Base-by-base conservation (phyloP, 2,888 invertebrate genomes). In the Pseudolycoriella hygida region DNA sequence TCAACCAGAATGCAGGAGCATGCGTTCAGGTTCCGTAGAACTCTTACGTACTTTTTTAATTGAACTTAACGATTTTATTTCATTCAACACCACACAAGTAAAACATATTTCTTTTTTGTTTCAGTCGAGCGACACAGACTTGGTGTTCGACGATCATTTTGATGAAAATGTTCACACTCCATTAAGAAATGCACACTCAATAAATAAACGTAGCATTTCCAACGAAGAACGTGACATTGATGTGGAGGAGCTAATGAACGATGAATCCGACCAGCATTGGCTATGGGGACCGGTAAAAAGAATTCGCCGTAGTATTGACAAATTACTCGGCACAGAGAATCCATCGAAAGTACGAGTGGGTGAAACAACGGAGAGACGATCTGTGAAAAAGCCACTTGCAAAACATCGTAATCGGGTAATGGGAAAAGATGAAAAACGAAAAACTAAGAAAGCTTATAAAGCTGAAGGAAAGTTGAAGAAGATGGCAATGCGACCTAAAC, bases 71-170 rank as follows among this genome's bases (percentile, higher is more conserved):
- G n/a, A n/a, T n/a, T n/a, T n/a, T n/a, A n/a, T n/a, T n/a, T n/a
- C n/a, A n/a, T n/a, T n/a, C n/a, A n/a, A n/a, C n/a, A n/a, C n/a
- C n/a, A n/a, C n/a, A n/a, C n/a, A n/a, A n/a, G n/a, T n/a, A n/a
- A n/a, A n/a, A n/a, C n/a, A 25, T 8, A 25, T 34, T 39, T 19
- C 18, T 12, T 40, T 40, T 17, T 18, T 18, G 8, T 18, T 40
- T 18, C 18, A 45, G 53, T 45, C 51, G 6, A 54, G 53, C 40
- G 51, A 51, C 48, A 50, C 53, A 30, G 57, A 57, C 47, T 46
- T 57, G n/a, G 52, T 50, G 44, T 54, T 57, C 45, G 59, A 58
- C 19, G 58, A 59, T 34, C 53, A 51, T 44, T 43, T 44, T 43
- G 45, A 46, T 19, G 44, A 46, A 32, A 11, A 40, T 19, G 12